Evolutionary conservation across 2,797 vertebrate species (phyloP), one percentile per base, ranked within the genome.

Genomic region (Halcyon smyrnensis): DNA sequence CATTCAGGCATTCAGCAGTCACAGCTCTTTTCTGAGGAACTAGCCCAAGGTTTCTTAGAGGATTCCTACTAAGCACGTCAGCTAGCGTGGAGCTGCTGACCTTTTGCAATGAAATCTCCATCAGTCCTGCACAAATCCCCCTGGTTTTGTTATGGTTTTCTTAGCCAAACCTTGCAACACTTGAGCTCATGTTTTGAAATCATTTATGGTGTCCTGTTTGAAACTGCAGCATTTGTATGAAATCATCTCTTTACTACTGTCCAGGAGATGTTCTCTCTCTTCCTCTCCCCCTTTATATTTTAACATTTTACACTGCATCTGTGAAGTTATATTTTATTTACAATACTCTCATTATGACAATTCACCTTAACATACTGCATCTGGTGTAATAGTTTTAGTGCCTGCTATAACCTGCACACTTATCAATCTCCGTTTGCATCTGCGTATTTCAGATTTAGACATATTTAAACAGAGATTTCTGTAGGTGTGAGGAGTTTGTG

Each of bases 391-490:
- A 25, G 54, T 89, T 88, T 73, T 71, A 81, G 91, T 54, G 76
- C 57, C 82, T 94, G 87, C 67, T 71, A 24, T 37, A 79, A 50
- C 24, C 64, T 4, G 6, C 24, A 67, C 81, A 67, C 51, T 30
- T 43, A 59, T 34, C 84, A 65, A 63, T 54, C 45, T 45, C 28
- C n/a, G 50, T 63, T 56, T 90, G 74, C 79, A 84, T 64, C 75
- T 25, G 36, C 30, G 41, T 74, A 41, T 64, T 69, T 76, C 75
- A 92, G 60, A 51, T 62, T 86, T 41, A 87, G 90, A 91, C 45
- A 62, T 9, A 68, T 86, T 90, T 87, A 83, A 91, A 83, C n/a
- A 64, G 68, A 78, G 91, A 23, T 73, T 92, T 67, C 86, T 96
- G 90, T 69, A 95, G 94, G 74, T 89, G 82, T 89, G 48, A 80